Base-by-base conservation (phyloP, 2,113 vertebrate genomes). In the Ctenomys sociabilis region DNA sequence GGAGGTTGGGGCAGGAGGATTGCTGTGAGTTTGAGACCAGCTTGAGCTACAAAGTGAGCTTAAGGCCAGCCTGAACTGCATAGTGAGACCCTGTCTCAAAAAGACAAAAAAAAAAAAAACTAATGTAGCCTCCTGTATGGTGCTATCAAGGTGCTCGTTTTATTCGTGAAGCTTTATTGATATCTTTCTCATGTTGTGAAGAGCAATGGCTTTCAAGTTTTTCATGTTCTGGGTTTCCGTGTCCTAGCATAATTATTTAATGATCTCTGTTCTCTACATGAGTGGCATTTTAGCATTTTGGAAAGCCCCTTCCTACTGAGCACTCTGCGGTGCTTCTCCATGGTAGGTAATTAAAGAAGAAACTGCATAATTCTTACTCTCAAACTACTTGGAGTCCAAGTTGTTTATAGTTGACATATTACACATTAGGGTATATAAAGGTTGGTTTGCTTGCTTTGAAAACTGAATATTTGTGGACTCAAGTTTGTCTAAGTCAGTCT, bases 321-420 rank as follows among this genome's bases (percentile, higher is more conserved):
- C 92, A 70, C 87, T 95, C 68, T 95, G 0, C 52, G 37, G 52
- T 91, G 66, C 52, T 91, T 92, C 96, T 91, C 80, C 85, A 0
- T 91, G 64, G 66, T 93, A n/a, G 32, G 11, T 81, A 91, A 90
- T 97, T 90, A 90, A 7, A 89, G 94, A 80, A 85, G 83, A 96
- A 95, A 93, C 90, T 77, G 5, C 78, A n/a, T 91, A 78, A 96
- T 95, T 97, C 30, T 93, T 94, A 19, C 80, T 93, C 85, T 90
- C 40, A 80, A 90, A 95, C 68, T 83, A 59, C 80, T 93, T 94
- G 75, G 77, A 87, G 80, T 85, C 59, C 85, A 85, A 95, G 93
- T 88, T 96, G 57, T 63, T 52, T 63, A 5, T 93, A 92, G 90
- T 82, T 85, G 35, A 88, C 45, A 35, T 85, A 78, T 88, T 32